Conservation (phyloP, 2,113 vertebrate genomes). For the Lophochroa leadbeateri region DNA sequence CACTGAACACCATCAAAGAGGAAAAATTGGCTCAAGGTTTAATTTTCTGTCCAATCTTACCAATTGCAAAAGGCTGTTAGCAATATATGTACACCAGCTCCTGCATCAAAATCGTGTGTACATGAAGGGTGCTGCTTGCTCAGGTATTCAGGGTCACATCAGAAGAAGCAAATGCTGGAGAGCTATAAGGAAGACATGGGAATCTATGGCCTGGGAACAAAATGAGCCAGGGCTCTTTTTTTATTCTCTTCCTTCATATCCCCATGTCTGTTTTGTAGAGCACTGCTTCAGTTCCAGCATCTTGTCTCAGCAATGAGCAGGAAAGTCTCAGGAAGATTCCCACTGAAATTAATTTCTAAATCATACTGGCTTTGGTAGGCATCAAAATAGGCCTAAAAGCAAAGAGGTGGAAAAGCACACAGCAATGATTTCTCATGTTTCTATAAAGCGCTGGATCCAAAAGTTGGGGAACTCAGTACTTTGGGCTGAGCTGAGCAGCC, state of each 20-base stretch:
- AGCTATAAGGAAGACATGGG: too few species aligned
- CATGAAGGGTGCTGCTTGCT: neutral
- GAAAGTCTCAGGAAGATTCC: neutral
- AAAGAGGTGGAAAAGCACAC: neutral
- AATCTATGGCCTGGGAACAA: neutral
- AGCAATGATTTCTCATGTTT: neutral
- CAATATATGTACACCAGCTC: neutral
- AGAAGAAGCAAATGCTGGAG: neutral
- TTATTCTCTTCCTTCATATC: neutral
- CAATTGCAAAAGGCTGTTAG: neutral
- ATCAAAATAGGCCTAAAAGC: neutral
- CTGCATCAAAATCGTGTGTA: neutral
- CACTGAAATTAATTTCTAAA: neutral
- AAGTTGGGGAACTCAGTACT: neutral
- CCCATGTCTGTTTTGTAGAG: neutral
- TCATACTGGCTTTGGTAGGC: neutral
- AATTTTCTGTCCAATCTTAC: neutral
- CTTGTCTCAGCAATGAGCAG: neutral
- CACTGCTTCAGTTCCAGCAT: neutral
- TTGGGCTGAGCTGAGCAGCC: neutral
- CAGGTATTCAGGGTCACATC: neutral
- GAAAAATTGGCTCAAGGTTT: neutral
- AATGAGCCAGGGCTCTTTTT: neutral
- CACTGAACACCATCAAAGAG: neutral
- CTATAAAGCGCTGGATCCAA: neutral